phyloP scores from a whole-genome alignment of 2,113 vertebrate species.

The Cryptoleucopteryx plumbea region DNA sequence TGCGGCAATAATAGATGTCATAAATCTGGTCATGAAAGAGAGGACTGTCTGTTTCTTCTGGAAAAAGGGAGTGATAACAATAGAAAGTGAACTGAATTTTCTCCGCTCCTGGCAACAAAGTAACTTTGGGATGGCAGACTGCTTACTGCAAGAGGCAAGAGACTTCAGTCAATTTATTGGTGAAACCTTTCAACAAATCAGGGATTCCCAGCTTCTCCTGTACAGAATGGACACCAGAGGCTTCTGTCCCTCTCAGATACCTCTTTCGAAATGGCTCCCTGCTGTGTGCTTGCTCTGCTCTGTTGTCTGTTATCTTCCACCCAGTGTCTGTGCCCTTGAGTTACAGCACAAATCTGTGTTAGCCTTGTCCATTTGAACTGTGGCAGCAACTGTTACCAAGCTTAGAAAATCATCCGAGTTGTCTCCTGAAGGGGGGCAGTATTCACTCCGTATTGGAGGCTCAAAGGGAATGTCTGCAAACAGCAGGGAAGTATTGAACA shows the following conservation, averaged over 20 bases:
- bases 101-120: not conserved
- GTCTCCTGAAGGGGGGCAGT: not conserved
- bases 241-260: not conserved
- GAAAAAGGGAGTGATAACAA: not conserved
- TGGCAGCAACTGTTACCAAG: not conserved
- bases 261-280: not conserved
- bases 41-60: not conserved
- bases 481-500: not conserved
- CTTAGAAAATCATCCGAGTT: not conserved
- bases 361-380: fast-evolving
- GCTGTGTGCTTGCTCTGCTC: not conserved
- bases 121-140: not conserved
- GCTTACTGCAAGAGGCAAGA: not conserved
- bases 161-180: not conserved
- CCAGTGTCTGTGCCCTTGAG: not conserved
- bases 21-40: not conserved
- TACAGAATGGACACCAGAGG: not conserved
- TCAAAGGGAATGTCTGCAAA: not conserved
- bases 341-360: not conserved
- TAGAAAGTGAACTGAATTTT: not conserved
- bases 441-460: not conserved
- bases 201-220: not conserved
- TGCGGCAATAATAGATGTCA: not conserved
- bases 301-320: not conserved
- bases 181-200: not conserved